Evolutionary conservation across 1,140 invertebrate species (phyloP).

Genomic region (Calosoma granatense): DNA sequence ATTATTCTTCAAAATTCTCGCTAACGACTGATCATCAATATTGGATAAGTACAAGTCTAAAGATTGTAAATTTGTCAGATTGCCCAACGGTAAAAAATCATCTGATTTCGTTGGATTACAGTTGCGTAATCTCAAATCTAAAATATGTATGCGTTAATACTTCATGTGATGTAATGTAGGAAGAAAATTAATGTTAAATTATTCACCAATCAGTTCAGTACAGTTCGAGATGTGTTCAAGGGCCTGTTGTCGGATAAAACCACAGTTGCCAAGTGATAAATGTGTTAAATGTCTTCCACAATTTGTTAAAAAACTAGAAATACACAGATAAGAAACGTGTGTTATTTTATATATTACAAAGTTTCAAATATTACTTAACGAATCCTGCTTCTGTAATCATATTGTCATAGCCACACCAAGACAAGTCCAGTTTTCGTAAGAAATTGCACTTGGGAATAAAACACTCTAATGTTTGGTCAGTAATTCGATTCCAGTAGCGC

Average conservation of each 20-base stretch:
- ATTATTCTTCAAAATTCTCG: slow-evolving; percentile 55
- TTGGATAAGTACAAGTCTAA: slow-evolving; percentile 68
- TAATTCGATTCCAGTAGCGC: slow-evolving; percentile 44
- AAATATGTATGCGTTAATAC: too few relatives aligned
- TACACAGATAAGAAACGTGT: slow-evolving; percentile 14
- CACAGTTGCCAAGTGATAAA: slow-evolving; percentile 37
- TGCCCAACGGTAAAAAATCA: slow-evolving; percentile 50
- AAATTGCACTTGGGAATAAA: slow-evolving; percentile 50
- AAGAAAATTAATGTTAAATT: too few relatives aligned
- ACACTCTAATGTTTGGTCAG: slow-evolving; percentile 35
- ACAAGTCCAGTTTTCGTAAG: slow-evolving; percentile 69
- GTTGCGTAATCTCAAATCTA: slow-evolving; percentile 57
- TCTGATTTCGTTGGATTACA: slow-evolving; percentile 42
- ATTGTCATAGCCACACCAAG: slow-evolving; percentile 75
- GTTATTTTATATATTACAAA: slow-evolving; percentile 15
- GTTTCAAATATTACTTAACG: slow-evolving; percentile 39
- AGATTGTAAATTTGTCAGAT: slow-evolving; percentile 53
- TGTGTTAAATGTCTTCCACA: slow-evolving; percentile 57
- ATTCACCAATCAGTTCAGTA: slow-evolving; percentile 20
- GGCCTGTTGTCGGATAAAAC: slow-evolving; percentile 21
- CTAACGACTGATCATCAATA: slow-evolving; percentile 50
- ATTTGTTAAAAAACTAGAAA: slow-evolving; percentile 53
- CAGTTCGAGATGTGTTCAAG: slow-evolving; percentile 21
- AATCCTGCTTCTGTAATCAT: slow-evolving; percentile 47
- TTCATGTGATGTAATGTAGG: too few relatives aligned